phyloP scores from a whole-genome alignment of 2,113 vertebrate genomes.

The Rhinopithecus roxellana region DNA sequence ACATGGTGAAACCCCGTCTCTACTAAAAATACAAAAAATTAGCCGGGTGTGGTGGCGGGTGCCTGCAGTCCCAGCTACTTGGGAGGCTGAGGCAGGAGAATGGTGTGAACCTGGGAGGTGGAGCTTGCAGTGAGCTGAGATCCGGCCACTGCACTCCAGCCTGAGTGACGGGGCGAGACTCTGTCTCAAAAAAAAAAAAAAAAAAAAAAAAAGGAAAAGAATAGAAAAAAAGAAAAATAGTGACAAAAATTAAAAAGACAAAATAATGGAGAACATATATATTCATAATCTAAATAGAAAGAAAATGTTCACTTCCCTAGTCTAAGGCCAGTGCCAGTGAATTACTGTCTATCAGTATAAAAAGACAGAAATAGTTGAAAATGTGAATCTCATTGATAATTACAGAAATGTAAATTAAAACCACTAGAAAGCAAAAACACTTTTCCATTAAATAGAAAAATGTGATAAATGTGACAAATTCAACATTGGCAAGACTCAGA shows the following conservation, averaged over 20 bases:
- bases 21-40: too few relatives aligned
- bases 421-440: neutral
- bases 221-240: neutral
- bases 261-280: neutral
- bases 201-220: neutral
- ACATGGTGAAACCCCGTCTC: too few relatives aligned
- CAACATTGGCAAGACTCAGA: neutral
- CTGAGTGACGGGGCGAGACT: too few relatives aligned
- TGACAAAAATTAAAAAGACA: neutral
- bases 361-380: neutral
- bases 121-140: too few relatives aligned
- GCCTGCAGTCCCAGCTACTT: too few relatives aligned
- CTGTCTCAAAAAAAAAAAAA: too few relatives aligned
- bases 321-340: neutral
- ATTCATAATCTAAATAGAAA: neutral
- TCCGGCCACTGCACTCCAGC: too few relatives aligned
- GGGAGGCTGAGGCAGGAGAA: too few relatives aligned
- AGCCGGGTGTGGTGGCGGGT: too few relatives aligned
- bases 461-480: neutral
- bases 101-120: too few relatives aligned
- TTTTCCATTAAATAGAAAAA: neutral
- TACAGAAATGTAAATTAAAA: constrained; percentile 11
- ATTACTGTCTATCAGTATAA: neutral
- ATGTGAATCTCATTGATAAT: neutral
- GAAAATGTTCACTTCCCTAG: neutral